Evolutionary conservation across 2,797 vertebrate species (phyloP).

Genomic region (Neosalanx taihuensis): DNA sequence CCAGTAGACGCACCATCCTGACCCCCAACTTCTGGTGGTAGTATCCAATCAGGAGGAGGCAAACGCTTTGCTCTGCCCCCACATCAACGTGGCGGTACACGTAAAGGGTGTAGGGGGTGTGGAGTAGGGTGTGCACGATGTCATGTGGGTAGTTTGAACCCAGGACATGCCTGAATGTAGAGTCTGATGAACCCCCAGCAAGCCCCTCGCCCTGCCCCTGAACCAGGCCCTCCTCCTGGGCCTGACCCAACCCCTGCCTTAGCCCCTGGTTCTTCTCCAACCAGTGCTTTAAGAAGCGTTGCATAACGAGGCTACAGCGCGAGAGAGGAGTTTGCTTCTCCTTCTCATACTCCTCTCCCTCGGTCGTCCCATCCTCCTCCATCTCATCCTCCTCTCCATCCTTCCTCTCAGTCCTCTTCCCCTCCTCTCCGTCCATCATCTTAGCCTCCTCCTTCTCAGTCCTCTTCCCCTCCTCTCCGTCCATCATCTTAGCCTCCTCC

Average conservation of each 20-base stretch:
- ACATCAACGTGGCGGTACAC: constrained; percentile 57
- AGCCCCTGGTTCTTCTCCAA: accelerated
- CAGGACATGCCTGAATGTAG: constrained; percentile 23
- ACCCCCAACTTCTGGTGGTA: constrained; percentile 44
- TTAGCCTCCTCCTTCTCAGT: background rate
- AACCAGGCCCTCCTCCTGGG: constrained; percentile 2
- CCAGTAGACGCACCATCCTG: constrained; percentile 51
- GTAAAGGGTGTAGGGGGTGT: constrained; percentile 67
- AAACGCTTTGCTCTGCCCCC: constrained; percentile 25
- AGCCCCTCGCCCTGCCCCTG: background rate
- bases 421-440: background rate
- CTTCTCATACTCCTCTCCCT: background rate
- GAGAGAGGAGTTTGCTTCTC: background rate
- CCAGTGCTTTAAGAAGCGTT: constrained; percentile 29
- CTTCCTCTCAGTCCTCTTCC: background rate
- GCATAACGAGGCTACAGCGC: background rate
- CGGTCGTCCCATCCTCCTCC: background rate
- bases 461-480: background rate
- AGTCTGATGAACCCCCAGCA: background rate
- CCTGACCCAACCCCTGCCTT: background rate
- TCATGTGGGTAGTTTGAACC: constrained; percentile 34
- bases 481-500: too few relatives aligned
- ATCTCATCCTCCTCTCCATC: background rate
- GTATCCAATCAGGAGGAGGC: constrained; percentile 64
- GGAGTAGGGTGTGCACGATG: constrained; percentile 33